Percentiles rank a stretch among this genome's conserved stretches.
These are phyloP conservation scores for Hydrophis major DNA, from an alignment of 2,797 vertebrate species.

Conservation along the genomic window DNA sequence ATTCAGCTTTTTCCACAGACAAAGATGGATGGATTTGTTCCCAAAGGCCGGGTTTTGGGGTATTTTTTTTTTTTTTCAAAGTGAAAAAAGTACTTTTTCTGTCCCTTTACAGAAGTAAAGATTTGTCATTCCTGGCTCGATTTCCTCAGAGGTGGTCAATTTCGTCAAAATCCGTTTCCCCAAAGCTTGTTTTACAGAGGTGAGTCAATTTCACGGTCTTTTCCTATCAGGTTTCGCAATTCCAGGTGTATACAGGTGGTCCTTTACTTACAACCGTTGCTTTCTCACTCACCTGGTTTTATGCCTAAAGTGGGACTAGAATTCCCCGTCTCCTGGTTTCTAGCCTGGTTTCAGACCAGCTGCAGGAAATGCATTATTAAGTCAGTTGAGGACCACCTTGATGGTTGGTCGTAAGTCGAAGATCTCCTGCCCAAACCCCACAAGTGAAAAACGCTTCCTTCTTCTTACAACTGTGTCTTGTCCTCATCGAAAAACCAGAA, in stretches of 20 bases:
- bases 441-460: background rate
- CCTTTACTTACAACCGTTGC: too few relatives aligned
- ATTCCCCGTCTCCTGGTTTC: too few relatives aligned
- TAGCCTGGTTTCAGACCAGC: too few relatives aligned
- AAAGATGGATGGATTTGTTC: background rate
- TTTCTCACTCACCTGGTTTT: too few relatives aligned
- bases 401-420: too few relatives aligned
- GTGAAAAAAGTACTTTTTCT: background rate
- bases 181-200: background rate
- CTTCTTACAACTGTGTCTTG: background rate
- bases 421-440: too few relatives aligned
- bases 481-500: background rate
- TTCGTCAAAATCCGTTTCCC: background rate
- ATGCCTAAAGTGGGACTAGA: too few relatives aligned
- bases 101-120: too few relatives aligned
- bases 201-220: background rate
- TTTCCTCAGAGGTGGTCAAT: background rate
- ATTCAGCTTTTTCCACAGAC: background rate
- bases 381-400: too few relatives aligned
- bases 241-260: background rate
- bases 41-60: too few relatives aligned
- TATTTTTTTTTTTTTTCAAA: too few relatives aligned
- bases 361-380: too few relatives aligned
- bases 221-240: background rate
- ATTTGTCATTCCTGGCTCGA: background rate